Evolutionary conservation across 2,797 vertebrate species (phyloP), one percentile per base, ranked within the genome.

Genomic region (Amblyopsis hoosieri): DNA sequence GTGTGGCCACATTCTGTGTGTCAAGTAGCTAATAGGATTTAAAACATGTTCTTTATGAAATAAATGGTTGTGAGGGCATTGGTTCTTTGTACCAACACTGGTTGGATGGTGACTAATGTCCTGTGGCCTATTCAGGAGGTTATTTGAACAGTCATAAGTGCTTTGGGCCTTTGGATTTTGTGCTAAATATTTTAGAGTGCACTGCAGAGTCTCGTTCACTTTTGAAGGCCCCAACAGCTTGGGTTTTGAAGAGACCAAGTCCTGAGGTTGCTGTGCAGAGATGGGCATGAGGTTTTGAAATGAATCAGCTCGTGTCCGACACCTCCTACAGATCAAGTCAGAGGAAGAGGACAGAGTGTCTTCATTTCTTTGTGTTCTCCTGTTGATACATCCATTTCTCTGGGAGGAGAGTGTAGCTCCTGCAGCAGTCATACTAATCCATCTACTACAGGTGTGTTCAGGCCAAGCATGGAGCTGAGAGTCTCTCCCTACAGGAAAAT

Each of bases 401-500:
- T 57, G 67, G 12, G 42, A 53, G 60, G 33, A 23, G 23, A 17
- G 23, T 42, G 31, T 57, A 14, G 57, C 49, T 11, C 64, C 83
- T 12, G 12, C 29, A 0, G 58, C 57, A 51, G 13, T 48, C 9
- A 31, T 48, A 14, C 5, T n/a, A 46, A 15, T 61, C 72, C 62
- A 72, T 3, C 65, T 65, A 46, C 69, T 56, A 45, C 49, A 57
- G 23, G 66, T n/a, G 55, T 62, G 54, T 12, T 76, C 67, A 13
- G 66, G 67, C 47, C 62, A 29, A 56, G 71, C 67, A 56, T 60
- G 60, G 4, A 73, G 23, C 47, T 57, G 67, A 12, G 60, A 48
- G n/a, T 87, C 81, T 76, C 71, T 83, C 15, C 75, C 9, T 2
- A 55, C 54, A 3, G 75, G 67, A 57, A 82, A 29, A 29, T 29